phyloP scores from a whole-genome alignment of 53 echinoderm and acorn worm genomes.

The Actinopyga echinites region DNA sequence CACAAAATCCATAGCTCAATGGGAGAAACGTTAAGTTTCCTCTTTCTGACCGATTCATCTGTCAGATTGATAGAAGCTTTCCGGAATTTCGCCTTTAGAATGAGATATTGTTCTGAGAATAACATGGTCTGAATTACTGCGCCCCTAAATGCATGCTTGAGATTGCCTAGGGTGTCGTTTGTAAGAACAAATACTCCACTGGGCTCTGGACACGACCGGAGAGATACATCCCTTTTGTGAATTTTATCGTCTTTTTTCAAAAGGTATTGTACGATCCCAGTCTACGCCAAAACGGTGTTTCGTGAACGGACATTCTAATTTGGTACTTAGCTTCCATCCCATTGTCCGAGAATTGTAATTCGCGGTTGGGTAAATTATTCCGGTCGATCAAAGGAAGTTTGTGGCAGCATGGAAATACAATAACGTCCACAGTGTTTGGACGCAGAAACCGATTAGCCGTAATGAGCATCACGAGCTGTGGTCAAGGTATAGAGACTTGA shows the following conservation, averaged over 20 bases:
- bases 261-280: too few species aligned
- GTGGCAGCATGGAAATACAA: conserved; percentile 6
- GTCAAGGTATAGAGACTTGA: not conserved
- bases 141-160: not conserved
- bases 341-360: not conserved
- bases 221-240: too few species aligned
- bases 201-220: too few species aligned
- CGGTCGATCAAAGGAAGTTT: conserved; percentile 11
- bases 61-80: not conserved
- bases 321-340: conserved; percentile 1
- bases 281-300: conserved; percentile 1
- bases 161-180: conserved; percentile 10
- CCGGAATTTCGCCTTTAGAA: conserved; percentile 9
- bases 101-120: conserved; percentile 7
- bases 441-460: conserved; percentile 15
- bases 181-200: too few species aligned
- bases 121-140: not conserved
- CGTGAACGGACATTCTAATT: conserved; percentile 18
- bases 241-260: conserved; percentile 6
- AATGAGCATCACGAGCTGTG: conserved; percentile 9
- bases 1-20: not conserved
- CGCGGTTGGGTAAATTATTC: conserved; percentile 17
- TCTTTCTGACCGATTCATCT: not conserved
- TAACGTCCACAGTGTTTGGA: conserved; percentile 5
- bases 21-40: not conserved